These are phyloP conservation scores for Drosophila dunni DNA, from an alignment of 1,140 invertebrate genomes.

Conservation along the genomic window DNA sequence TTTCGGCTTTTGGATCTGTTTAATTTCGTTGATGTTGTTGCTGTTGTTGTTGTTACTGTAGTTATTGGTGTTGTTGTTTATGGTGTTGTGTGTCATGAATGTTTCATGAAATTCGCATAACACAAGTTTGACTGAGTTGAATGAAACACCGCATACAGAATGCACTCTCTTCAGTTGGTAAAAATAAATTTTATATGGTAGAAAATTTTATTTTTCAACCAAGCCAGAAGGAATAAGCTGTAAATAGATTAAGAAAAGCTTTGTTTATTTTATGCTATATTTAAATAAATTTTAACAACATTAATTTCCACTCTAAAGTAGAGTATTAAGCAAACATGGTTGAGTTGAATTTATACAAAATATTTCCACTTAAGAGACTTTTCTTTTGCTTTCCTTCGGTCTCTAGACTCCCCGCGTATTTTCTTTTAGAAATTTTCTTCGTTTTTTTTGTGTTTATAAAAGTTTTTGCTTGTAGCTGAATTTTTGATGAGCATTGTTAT, in stretches of 20 bases:
- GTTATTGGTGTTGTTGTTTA: constrained; percentile 21
- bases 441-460: constrained; percentile 49
- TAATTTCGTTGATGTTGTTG: constrained; percentile 43
- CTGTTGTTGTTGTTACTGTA: constrained; percentile 28
- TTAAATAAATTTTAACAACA: too few relatives aligned
- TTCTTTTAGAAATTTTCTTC: constrained; percentile 57
- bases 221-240: too few relatives aligned
- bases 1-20: constrained; percentile 38
- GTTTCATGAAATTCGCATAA: constrained; percentile 59
- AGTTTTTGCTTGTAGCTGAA: constrained; percentile 79
- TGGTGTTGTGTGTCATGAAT: constrained; percentile 51
- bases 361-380: constrained; percentile 8
- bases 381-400: constrained; percentile 23
- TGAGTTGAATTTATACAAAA: not conserved
- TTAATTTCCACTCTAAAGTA: not conserved
- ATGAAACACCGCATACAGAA: not conserved
- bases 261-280: too few relatives aligned
- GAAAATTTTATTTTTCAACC: too few relatives aligned
- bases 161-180: not conserved
- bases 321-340: not conserved
- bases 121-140: constrained; percentile 4
- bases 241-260: too few relatives aligned
- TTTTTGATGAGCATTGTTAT: constrained; percentile 77
- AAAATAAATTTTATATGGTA: not conserved
- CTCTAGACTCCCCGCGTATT: constrained; percentile 30